Evolutionary conservation across 2,888 invertebrate species (phyloP).

Genomic region (Drosophila putrida): DNA sequence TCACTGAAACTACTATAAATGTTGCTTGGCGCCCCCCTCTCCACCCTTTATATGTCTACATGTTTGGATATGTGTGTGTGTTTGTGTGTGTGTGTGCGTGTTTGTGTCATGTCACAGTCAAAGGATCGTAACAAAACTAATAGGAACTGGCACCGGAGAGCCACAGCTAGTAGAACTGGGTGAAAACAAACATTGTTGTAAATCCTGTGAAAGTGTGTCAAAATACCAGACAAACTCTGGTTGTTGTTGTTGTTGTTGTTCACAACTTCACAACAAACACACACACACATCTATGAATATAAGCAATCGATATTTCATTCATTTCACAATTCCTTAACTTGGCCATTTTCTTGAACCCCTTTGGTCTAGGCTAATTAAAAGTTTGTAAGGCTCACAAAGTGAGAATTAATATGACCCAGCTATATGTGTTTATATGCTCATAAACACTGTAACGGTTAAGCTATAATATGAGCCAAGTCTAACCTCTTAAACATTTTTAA

Average conservation of each 20-base stretch:
- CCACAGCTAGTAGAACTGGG: conserved; percentile 35
- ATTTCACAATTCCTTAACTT: conserved; percentile 7
- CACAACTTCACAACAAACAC: not conserved
- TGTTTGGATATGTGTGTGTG: conserved; percentile 46
- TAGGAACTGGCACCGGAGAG: conserved; percentile 36
- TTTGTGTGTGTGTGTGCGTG: conserved; percentile 52
- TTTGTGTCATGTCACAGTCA: conserved; percentile 58
- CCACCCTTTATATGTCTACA: conserved; percentile 21
- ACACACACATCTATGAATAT: conserved; percentile 11
- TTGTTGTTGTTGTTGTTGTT: conserved; percentile 8
- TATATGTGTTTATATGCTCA: conserved; percentile 71
- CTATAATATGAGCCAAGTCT: conserved; percentile 16
- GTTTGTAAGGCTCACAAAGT: conserved; percentile 33
- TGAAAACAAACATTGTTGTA: conserved; percentile 68
- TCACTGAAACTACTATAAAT: conserved; percentile 58
- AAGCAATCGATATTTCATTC: conserved; percentile 28
- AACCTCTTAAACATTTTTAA: conserved; percentile 27
- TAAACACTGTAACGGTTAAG: conserved; percentile 52
- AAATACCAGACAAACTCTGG: conserved; percentile 51
- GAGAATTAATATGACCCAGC: conserved; percentile 46
- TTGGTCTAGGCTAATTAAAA: conserved; percentile 45
- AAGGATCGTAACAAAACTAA: conserved; percentile 56
- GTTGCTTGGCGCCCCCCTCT: conserved; percentile 37
- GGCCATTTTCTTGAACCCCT: not conserved
- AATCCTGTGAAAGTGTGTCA: conserved; percentile 72